These are phyloP conservation scores for Sarcophaga bullata DNA, from an alignment of 1,140 invertebrate species.

Conservation along the genomic window DNA sequence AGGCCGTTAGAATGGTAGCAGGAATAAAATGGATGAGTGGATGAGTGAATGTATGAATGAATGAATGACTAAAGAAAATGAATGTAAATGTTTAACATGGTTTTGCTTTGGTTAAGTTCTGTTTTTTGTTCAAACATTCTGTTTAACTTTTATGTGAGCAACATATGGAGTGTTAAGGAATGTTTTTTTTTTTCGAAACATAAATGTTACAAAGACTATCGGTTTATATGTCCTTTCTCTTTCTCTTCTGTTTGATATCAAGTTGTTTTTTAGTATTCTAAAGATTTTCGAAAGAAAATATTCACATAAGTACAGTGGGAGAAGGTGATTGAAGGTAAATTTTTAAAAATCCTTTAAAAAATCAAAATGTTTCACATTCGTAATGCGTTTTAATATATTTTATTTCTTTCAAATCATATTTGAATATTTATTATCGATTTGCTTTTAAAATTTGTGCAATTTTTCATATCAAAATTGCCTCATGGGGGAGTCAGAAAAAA, in stretches of 20 bases:
- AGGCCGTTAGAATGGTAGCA: background rate
- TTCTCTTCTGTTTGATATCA: too few relatives aligned
- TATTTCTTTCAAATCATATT: background rate
- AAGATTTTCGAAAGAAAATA: too few relatives aligned
- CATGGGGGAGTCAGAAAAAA: too few relatives aligned
- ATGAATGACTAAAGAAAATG: background rate
- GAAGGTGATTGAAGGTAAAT: too few relatives aligned
- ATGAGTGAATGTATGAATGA: background rate
- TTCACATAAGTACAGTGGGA: too few relatives aligned
- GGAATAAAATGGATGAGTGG: background rate
- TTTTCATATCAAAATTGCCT: background rate
- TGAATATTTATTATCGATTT: constrained; percentile 25
- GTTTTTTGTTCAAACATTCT: background rate
- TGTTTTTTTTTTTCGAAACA: background rate
- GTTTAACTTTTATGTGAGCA: background rate
- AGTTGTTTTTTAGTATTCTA: too few relatives aligned
- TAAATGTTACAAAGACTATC: constrained; percentile 6
- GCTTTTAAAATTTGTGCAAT: constrained; percentile 7
- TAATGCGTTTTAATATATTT: constrained; percentile 20
- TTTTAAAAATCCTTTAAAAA: too few relatives aligned
- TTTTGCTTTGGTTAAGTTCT: constrained; percentile 6
- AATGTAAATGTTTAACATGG: background rate
- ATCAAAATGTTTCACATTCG: background rate
- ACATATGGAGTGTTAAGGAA: background rate
- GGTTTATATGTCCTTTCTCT: background rate